Percentiles rank a stretch among this genome's conserved stretches.
phyloP scores from a whole-genome alignment of 2,113 vertebrate genomes.

The Dipodomys ordii region DNA sequence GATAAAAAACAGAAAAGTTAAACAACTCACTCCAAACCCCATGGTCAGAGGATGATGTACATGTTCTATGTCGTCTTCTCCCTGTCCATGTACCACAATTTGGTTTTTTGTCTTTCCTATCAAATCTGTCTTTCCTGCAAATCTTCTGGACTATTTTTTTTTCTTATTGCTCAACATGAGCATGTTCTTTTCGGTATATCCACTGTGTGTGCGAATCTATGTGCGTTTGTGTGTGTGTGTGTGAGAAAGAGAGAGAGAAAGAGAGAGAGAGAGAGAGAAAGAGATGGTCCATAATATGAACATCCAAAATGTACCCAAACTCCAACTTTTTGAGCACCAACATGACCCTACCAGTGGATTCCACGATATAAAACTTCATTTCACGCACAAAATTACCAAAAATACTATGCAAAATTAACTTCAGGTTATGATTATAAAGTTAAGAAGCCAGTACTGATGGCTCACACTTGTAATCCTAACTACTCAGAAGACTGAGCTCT shows the following conservation, averaged over 20 bases:
- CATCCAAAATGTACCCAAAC: neutral
- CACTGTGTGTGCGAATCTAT: too few relatives aligned
- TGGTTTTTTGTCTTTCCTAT: neutral
- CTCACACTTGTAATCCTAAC: too few relatives aligned
- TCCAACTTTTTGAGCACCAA: neutral
- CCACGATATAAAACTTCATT: neutral
- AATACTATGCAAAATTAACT: neutral
- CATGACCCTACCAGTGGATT: neutral
- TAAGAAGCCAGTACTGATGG: neutral
- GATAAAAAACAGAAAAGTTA: neutral
- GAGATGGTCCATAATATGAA: too few relatives aligned
- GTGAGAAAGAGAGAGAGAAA: too few relatives aligned
- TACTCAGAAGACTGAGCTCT: too few relatives aligned
- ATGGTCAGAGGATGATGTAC: neutral
- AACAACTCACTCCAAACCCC: neutral
- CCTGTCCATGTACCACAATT: neutral
- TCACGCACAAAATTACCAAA: neutral
- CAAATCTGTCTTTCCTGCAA: neutral
- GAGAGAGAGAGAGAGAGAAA: too few relatives aligned
- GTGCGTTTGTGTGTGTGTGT: fast-evolving
- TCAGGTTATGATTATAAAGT: neutral
- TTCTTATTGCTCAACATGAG: too few relatives aligned
- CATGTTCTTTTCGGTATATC: too few relatives aligned
- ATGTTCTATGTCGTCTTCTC: neutral
- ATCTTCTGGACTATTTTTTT: neutral